phyloP scores from a whole-genome alignment of 2,113 vertebrate species.

The Oplegnathus fasciatus region DNA sequence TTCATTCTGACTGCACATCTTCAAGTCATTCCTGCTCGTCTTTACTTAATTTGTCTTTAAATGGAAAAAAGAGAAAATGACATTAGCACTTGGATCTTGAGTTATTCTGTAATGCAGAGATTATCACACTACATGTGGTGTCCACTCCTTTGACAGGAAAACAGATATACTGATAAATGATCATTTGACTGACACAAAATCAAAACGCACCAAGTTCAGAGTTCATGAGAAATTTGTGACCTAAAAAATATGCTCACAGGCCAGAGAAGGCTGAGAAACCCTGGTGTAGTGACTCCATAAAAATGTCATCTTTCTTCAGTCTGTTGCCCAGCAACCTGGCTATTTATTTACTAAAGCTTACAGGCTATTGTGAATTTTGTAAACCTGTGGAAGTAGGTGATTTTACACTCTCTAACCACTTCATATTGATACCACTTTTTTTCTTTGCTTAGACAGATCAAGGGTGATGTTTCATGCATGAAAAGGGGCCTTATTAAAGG shows the following conservation, averaged over 20 bases:
- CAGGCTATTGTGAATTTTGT: neutral
- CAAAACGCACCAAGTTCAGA: neutral
- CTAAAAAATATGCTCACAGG: neutral
- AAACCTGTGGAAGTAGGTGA: neutral
- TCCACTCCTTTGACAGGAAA: neutral
- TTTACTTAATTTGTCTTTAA: neutral
- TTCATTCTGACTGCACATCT: neutral
- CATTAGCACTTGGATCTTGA: neutral
- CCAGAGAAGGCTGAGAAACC: slow-evolving; percentile 35
- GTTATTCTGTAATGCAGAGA: neutral
- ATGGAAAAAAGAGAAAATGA: neutral
- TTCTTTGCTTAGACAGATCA: neutral
- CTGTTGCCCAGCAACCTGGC: neutral
- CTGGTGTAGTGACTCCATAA: slow-evolving; percentile 1
- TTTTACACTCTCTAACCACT: neutral
- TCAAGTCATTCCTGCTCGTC: neutral
- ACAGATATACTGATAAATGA: neutral
- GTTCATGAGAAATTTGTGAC: slow-evolving; percentile 55
- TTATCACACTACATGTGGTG: neutral
- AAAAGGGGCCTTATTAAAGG: neutral
- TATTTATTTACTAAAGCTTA: neutral
- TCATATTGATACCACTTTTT: neutral
- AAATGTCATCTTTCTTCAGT: slow-evolving; percentile 6
- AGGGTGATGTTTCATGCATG: neutral
- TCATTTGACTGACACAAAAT: neutral